Conservation (phyloP, 2,113 vertebrate genomes). For the Nanger granti region DNA sequence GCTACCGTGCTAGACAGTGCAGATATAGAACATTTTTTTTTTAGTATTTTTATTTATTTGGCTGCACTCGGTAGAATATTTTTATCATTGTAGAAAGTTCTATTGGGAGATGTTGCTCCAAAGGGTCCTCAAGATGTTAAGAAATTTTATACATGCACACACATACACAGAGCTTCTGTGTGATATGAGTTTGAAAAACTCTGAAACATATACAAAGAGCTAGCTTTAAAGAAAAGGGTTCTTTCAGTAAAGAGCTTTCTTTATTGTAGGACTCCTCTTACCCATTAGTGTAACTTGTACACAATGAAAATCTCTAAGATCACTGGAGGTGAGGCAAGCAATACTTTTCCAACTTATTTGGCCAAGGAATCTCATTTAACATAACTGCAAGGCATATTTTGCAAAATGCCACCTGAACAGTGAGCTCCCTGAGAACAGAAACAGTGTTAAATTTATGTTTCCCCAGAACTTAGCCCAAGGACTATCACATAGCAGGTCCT, state of each 20-base stretch:
- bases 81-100: not conserved
- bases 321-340: not conserved
- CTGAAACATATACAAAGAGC: not conserved
- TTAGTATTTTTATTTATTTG: not conserved
- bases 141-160: not conserved
- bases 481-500: not conserved
- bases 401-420: not conserved
- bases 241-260: not conserved
- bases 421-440: not conserved
- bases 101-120: not conserved
- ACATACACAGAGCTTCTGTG: not conserved
- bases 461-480: not conserved
- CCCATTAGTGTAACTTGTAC: not conserved
- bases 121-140: not conserved
- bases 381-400: not conserved
- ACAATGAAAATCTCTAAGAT: not conserved
- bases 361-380: not conserved
- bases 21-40: not conserved
- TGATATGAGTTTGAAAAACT: not conserved
- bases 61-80: not conserved
- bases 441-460: not conserved
- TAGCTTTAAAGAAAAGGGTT: not conserved
- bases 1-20: not conserved
- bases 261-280: not conserved
- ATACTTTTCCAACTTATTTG: not conserved